A percentile compares a stretch with the other conserved stretches of the same genome.
Evolutionary conservation across 2,888 invertebrate species (phyloP).

Genomic region (Drosophila kuntzei): DNA sequence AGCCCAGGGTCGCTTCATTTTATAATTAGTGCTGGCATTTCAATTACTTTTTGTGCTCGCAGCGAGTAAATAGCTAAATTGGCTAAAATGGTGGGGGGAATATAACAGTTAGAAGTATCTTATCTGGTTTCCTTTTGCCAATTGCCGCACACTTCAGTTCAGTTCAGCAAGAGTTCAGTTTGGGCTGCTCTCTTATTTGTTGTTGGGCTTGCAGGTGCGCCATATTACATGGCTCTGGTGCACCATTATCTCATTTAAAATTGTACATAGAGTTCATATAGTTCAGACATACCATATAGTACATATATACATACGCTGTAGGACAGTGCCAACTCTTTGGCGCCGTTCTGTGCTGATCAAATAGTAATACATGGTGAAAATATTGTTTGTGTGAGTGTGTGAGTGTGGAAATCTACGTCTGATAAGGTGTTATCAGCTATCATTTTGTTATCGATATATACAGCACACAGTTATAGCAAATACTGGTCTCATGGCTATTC

Average conservation of each 20-base stretch:
- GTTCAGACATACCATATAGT: conserved; percentile 6
- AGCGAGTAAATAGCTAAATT: conserved; percentile 34
- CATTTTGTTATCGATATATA: conserved; percentile 63
- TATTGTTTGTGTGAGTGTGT: background rate
- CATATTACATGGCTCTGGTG: conserved; percentile 41
- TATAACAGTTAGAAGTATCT: conserved; percentile 52
- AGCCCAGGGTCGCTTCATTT: conserved; percentile 21
- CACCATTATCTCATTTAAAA: conserved; percentile 27
- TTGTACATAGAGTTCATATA: conserved; percentile 18
- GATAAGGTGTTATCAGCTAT: conserved; percentile 64
- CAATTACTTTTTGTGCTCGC: conserved; percentile 51
- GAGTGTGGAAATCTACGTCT: conserved; percentile 54
- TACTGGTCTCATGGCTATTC: conserved; percentile 22
- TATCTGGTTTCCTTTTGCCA: conserved; percentile 67
- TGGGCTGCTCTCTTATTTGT: too few species aligned
- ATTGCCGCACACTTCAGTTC: conserved; percentile 23
- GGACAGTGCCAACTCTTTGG: conserved; percentile 12
- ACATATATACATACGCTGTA: background rate
- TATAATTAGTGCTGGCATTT: conserved; percentile 63
- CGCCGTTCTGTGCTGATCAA: conserved; percentile 28
- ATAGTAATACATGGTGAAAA: conserved; percentile 4
- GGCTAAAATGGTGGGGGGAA: conserved; percentile 10
- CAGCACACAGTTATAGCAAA: conserved; percentile 10
- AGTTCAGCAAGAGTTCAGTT: background rate
- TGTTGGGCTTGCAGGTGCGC: conserved; percentile 49